A percentile compares a stretch with the other conserved stretches of the same genome.
These are phyloP conservation scores for Festucalex cinctus DNA, from an alignment of 2,113 vertebrate genomes.

Conservation along the genomic window DNA sequence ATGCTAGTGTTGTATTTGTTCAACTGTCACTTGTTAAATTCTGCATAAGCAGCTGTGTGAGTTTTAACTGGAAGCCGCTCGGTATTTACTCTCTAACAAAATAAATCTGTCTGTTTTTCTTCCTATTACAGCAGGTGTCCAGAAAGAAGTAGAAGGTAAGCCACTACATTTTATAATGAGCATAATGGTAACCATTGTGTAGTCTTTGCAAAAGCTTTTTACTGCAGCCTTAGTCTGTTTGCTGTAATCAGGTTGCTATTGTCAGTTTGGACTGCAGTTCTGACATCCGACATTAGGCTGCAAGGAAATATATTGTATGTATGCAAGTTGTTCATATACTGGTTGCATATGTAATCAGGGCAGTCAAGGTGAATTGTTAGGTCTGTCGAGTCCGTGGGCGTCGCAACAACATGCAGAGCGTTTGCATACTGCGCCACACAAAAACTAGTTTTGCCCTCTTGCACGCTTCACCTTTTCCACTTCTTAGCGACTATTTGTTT, in stretches of 20 bases:
- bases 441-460: constrained; percentile 14
- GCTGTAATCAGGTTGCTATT: constrained; percentile 60
- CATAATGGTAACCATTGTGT: constrained; percentile 35
- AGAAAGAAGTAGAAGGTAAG: constrained; percentile 78
- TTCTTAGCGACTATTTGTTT: constrained; percentile 30
- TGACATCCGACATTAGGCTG: constrained; percentile 66
- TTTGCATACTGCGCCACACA: constrained; percentile 33
- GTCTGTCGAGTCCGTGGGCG: constrained; percentile 47
- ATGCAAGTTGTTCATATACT: constrained; percentile 36
- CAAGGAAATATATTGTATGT: constrained; percentile 50
- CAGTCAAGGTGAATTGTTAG: constrained; percentile 52
- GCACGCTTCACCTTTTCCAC: constrained; percentile 18
- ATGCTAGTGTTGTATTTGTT: neutral
- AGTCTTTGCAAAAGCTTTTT: constrained; percentile 39
- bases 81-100: constrained; percentile 20
- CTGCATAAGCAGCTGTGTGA: neutral
- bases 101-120: constrained; percentile 45
- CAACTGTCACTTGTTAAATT: neutral
- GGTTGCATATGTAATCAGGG: constrained; percentile 43
- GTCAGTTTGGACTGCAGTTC: constrained; percentile 78
- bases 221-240: constrained; percentile 40
- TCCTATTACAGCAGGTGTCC: constrained; percentile 62
- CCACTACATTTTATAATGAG: constrained; percentile 39
- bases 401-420: constrained; percentile 17
- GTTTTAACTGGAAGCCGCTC: constrained; percentile 2